Base-by-base conservation (phyloP, 37 sponge, comb jelly and placozoan genomes). In the Bolinopsis microptera region DNA sequence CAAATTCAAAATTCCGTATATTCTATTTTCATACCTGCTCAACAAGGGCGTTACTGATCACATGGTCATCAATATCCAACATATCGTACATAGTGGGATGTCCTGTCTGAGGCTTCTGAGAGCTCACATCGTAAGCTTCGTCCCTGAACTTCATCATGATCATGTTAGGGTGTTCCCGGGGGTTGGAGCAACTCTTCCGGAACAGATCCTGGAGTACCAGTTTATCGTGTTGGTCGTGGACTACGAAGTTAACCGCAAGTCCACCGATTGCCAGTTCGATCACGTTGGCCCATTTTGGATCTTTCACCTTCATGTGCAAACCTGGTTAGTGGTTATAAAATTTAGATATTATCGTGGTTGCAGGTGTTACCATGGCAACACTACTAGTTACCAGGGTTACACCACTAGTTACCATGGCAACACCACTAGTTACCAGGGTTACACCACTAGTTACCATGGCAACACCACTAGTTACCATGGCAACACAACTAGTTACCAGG, bases 271-370 rank as follows among this genome's bases (percentile, higher is more conserved):
- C 93, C 16, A 32, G 39, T 35, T 93, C 93, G 23, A 93, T 67
- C 39, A 67, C 93, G 13, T 33, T 61, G 0, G 93, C 83, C 93
- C 93, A 93, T 38, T 77, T 76, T 9, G 69, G 39, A 32, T 93
- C 93, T 39, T 83, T 93, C 48, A 93, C 72, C 35, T 36, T 82
- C 67, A 93, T 77, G 33, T 93, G 76, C 33, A 70, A 75, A 90
- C 93, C 93, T 93, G 93, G 35, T 5, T 31, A 34, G 3, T 75
- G 76, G 61, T 18, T 48, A 48, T n/a, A n/a, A n/a, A n/a, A n/a
- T n/a, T n/a, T n/a, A n/a, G n/a, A n/a, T n/a, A n/a, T n/a, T n/a
- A n/a, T n/a, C n/a, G n/a, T n/a, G n/a, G n/a, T n/a, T n/a, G n/a
- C n/a, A n/a, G n/a, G n/a, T n/a, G n/a, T n/a, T n/a, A n/a, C n/a